These are phyloP conservation scores for Pygoscelis adeliae DNA, from an alignment of 2,113 vertebrate species.

Conservation along the genomic window DNA sequence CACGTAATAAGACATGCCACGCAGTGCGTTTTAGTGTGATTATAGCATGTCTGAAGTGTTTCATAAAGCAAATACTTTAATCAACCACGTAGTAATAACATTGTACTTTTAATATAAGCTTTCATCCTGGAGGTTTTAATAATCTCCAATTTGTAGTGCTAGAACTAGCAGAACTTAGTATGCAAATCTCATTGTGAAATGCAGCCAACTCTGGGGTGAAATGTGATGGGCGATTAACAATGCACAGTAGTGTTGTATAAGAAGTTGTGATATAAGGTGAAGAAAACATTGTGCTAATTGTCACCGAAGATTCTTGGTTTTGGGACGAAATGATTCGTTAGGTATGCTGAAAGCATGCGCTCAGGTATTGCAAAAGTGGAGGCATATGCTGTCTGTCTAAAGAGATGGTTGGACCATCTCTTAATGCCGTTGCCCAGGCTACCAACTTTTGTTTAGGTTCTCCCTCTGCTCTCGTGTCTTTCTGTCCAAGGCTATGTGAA, in stretches of 20 bases:
- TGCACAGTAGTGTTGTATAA: background rate
- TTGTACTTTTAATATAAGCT: background rate
- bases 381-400: background rate
- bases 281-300: background rate
- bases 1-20: background rate
- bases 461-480: background rate
- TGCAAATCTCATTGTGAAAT: background rate
- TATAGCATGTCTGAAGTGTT: background rate
- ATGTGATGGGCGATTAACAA: background rate
- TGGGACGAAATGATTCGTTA: background rate
- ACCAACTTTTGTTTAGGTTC: background rate
- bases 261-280: background rate
- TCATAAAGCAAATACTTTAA: background rate
- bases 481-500: background rate
- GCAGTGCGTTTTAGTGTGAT: background rate
- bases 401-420: background rate
- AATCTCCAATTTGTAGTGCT: background rate
- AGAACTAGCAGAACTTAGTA: background rate
- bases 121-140: background rate
- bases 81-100: background rate
- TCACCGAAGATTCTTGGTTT: background rate
- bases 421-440: background rate
- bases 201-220: background rate
- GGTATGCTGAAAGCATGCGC: background rate
- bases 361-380: background rate